phyloP scores from a whole-genome alignment of 2,113 vertebrate genomes.

The Erythrolamprus reginae region DNA sequence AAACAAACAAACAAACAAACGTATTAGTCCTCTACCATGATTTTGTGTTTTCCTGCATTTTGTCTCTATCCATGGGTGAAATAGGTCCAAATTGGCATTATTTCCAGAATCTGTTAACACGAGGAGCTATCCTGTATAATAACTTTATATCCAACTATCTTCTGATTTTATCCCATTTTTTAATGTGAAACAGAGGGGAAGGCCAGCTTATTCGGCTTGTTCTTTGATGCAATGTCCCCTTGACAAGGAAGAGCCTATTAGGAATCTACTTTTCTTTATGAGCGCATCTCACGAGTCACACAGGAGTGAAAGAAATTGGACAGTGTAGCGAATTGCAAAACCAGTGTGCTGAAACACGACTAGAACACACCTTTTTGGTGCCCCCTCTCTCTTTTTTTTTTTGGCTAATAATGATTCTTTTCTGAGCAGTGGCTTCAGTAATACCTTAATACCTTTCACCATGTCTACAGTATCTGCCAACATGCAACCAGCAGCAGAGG shows the following conservation, averaged over 20 bases:
- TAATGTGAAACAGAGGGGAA: background rate
- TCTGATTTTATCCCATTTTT: background rate
- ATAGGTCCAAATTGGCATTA: background rate
- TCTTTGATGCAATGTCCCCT: background rate
- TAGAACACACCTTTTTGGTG: background rate
- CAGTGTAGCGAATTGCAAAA: background rate
- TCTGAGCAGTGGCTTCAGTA: background rate
- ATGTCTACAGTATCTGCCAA: slow-evolving; percentile 46
- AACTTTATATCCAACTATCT: background rate
- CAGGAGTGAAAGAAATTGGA: background rate
- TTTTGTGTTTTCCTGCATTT: background rate
- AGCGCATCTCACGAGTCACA: background rate
- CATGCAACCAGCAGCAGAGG: slow-evolving; percentile 34
- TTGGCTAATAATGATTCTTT: background rate
- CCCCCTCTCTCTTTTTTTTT: too few species aligned
- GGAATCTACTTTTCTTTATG: background rate
- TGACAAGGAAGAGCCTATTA: background rate
- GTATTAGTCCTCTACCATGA: background rate
- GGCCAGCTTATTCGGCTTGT: background rate
- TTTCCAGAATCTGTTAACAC: background rate
- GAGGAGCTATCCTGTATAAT: background rate
- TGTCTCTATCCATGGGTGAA: background rate
- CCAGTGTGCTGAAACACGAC: background rate
- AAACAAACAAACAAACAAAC: too few species aligned
- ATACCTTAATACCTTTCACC: slow-evolving; percentile 4